Evolutionary conservation across 2,888 invertebrate species (phyloP), one percentile per base, ranked within the genome.

Genomic region (Ethmia dodecea): DNA sequence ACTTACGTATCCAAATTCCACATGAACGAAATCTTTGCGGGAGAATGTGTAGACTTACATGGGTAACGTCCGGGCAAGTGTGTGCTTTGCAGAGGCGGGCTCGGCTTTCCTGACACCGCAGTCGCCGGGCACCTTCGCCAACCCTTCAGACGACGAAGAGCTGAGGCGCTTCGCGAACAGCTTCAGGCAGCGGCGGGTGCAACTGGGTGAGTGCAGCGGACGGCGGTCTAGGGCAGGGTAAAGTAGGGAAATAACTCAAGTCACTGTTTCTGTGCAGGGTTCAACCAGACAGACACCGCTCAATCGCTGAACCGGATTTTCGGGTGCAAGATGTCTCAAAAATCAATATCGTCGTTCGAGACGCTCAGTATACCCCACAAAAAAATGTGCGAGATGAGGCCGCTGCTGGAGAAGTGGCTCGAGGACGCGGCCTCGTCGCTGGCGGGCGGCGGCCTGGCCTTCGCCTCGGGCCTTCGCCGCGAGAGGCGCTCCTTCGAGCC

Each of bases 361-460:
- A 99, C 99, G 13, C 89, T 99, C 45, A 99, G 99, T 81, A 89
- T 99, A 40, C 98, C 98, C 70, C 99, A 98, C 88, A 99, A 99
- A 83, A 99, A 99, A 81, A 99, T 99, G 99, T 99, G 99, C 89
- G 99, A 99, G 78, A 88, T 99, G 67, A 98, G 99, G 80, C 99
- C 99, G 11, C 88, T 99, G 46, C 90, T 99, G 34, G 97, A 98
- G 74, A 97, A 98, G 81, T 98, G 98, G 98, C 86, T 98, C 47
- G 98, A 98, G 77, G 95, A n/a, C n/a, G n/a, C n/a, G n/a, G n/a
- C n/a, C n/a, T n/a, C n/a, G n/a, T n/a, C n/a, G n/a, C n/a, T n/a
- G n/a, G n/a, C n/a, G n/a, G n/a, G n/a, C n/a, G n/a, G n/a, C n/a
- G n/a, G n/a, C n/a, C n/a, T n/a, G n/a, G n/a, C n/a, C n/a, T n/a